Conservation (phyloP, 2,888 invertebrate genomes). For the Ctena decussata region DNA sequence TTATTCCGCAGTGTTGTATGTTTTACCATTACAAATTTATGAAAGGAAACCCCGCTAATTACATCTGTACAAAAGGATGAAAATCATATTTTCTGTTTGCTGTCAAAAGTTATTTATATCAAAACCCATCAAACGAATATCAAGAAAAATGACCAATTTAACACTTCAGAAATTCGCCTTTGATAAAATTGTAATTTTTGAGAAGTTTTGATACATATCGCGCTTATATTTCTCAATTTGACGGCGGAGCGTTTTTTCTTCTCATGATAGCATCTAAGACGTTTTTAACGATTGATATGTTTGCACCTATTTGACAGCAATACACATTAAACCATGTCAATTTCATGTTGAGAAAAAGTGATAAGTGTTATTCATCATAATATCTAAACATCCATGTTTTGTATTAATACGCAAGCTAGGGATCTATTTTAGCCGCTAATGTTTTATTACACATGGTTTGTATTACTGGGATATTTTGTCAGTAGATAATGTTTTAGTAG, state of each 20-base stretch:
- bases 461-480: not conserved
- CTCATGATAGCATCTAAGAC: constrained; percentile 14
- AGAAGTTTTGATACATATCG: constrained; percentile 13
- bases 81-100: constrained; percentile 10
- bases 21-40: too few relatives aligned
- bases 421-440: constrained; percentile 1
- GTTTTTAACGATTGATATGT: constrained; percentile 16
- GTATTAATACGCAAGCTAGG: not conserved
- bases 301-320: constrained; percentile 22
- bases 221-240: constrained; percentile 9
- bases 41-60: not conserved
- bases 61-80: not conserved
- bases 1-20: too few relatives aligned
- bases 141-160: constrained; percentile 14
- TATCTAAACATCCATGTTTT: not conserved
- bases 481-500: not conserved
- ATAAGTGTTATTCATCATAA: constrained; percentile 39
- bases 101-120: constrained; percentile 14
- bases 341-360: constrained; percentile 33
- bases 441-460: not conserved
- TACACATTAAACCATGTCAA: constrained; percentile 40
- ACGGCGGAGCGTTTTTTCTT: constrained; percentile 4
- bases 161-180: constrained; percentile 13
- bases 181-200: constrained; percentile 17
- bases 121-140: constrained; percentile 11